A percentile compares a stretch with the other conserved stretches of the same genome.
Conservation (phyloP, 2,113 vertebrate species). For the Cyprinus carpio region DNA sequence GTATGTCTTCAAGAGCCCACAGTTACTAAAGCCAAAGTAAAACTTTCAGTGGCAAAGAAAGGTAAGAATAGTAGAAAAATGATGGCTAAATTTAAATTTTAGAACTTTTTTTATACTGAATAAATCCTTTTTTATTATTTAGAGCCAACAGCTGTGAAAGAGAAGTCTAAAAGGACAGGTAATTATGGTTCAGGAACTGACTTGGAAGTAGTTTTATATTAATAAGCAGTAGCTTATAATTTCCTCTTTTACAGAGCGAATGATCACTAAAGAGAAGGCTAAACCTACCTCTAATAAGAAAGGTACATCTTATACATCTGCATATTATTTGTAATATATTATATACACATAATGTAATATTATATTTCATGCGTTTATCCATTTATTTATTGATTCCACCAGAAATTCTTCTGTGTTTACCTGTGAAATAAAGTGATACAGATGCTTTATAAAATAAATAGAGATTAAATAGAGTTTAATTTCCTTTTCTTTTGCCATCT, state of each 20-base stretch:
- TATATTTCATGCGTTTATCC: background rate
- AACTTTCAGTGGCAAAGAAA: slow-evolving; percentile 29
- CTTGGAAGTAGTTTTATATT: slow-evolving; percentile 14
- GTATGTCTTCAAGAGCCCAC: background rate
- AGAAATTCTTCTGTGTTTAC: background rate
- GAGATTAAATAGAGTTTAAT: background rate
- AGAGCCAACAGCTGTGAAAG: slow-evolving; percentile 53
- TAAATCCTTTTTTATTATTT: slow-evolving; percentile 44
- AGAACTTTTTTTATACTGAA: slow-evolving; percentile 21
- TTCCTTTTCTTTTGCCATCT: too few species aligned
- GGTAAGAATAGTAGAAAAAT: slow-evolving; percentile 15
- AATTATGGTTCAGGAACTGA: slow-evolving; percentile 46
- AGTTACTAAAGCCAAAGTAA: slow-evolving; percentile 25
- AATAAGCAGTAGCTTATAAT: background rate
- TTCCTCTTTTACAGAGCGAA: slow-evolving; percentile 39
- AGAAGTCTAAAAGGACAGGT: slow-evolving; percentile 60
- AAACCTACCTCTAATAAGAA: slow-evolving; percentile 53
- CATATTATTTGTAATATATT: background rate
- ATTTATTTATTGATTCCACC: background rate
- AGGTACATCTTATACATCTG: slow-evolving; percentile 54
- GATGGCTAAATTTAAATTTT: background rate
- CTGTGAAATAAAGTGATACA: background rate
- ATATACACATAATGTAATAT: background rate
- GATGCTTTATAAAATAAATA: background rate
- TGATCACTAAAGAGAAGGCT: slow-evolving; percentile 50